Evolutionary conservation across 2,888 invertebrate genomes (phyloP), one percentile per base, ranked within the genome.

Genomic region (Oegoconia quadripuncta): DNA sequence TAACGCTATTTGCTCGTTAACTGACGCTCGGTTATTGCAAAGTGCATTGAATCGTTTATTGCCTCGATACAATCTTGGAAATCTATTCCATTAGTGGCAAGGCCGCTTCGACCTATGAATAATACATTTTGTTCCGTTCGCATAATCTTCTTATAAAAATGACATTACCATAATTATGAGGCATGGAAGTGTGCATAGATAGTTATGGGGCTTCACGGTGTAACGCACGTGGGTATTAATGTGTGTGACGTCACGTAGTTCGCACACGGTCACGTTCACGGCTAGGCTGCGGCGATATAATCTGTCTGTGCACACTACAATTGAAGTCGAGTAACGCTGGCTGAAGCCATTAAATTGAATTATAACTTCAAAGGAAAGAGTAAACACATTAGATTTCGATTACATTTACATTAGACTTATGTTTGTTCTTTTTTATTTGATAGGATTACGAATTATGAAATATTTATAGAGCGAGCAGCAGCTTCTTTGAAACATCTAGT

Each of bases 231-330:
- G 65, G 59, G 48, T 42, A 50, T 44, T 52, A 50, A 46, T 59
- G 57, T 67, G 64, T 62, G 59, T 60, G 57, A 53, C 58, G 45
- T 48, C 59, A 51, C 55, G 55, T 47, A 25, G 53, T 66, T 50
- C 50, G 60, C 65, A 71, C 80, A 79, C 66, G 79, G 82, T 74
- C 83, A 82, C 66, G 82, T 71, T 72, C 79, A 76, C 51, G 71
- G 67, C 53, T 42, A 44, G 46, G 37, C 61, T 58, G 55, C n/a
- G n/a, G 54, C 59, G 60, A 58, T 57, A 52, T n/a, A 18, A 18
- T 34, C 26, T 37, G 29, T 39, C 35, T 33, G 34, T 32, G 37
- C 18, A 42, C 30, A 39, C 34, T 17, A 18, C 11, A 29, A 16
- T 26, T 34, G 25, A 42, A 5, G 11, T 30, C 16, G 42, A 39